These are phyloP conservation scores for Anhinga anhinga DNA, from an alignment of 2,113 vertebrate species.

Conservation along the genomic window DNA sequence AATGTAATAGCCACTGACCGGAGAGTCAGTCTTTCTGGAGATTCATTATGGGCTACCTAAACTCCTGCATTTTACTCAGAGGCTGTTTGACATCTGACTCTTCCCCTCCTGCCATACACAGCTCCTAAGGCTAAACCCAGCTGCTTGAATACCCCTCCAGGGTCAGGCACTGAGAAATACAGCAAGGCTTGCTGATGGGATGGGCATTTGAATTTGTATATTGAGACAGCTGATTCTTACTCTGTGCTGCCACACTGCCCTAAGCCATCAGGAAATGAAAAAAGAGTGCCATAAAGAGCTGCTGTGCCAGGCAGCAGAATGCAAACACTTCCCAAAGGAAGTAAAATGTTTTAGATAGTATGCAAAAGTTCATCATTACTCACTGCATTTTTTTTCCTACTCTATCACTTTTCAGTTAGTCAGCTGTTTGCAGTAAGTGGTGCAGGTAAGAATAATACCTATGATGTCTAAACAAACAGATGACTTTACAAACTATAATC, in stretches of 20 bases:
- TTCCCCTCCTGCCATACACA: accelerated
- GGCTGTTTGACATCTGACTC: background rate
- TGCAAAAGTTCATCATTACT: background rate
- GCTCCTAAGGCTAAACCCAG: background rate
- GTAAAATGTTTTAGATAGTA: background rate
- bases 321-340: background rate
- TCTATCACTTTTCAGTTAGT: background rate
- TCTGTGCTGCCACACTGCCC: accelerated
- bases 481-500: background rate
- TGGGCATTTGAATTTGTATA: background rate
- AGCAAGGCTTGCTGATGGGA: background rate
- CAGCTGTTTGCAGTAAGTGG: background rate
- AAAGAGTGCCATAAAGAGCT: background rate
- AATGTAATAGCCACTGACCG: background rate
- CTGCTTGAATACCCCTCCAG: background rate
- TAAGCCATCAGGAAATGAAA: background rate
- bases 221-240: background rate
- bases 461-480: background rate
- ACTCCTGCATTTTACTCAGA: background rate
- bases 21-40: background rate
- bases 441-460: too few species aligned
- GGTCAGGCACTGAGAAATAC: background rate
- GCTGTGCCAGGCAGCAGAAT: background rate
- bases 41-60: background rate
- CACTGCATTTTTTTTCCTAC: background rate